These are phyloP conservation scores for Drosophila austrosaltans DNA, from an alignment of 2,888 invertebrate genomes.

Conservation along the genomic window DNA sequence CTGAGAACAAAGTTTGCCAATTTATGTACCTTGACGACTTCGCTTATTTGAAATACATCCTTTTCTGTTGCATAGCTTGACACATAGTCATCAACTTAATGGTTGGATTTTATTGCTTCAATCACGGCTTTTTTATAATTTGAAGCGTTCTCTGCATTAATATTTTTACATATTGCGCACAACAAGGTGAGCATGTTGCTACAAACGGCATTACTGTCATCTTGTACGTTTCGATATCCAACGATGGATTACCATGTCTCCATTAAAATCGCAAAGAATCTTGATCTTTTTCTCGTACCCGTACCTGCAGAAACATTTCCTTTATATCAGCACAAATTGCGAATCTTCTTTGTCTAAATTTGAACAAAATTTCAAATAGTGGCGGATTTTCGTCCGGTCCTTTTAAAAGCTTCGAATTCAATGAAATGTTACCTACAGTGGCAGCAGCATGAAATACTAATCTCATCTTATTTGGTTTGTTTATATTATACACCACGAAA, in stretches of 20 bases:
- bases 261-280: neutral
- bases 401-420: slow-evolving; percentile 19
- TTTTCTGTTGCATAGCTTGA: too few species aligned
- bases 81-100: too few species aligned
- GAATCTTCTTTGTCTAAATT: slow-evolving; percentile 8
- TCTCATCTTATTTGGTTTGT: slow-evolving; percentile 1
- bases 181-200: neutral
- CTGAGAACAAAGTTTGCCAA: too few species aligned
- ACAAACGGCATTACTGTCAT: neutral
- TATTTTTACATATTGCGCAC: neutral
- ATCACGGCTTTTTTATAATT: neutral
- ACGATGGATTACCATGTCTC: neutral
- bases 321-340: neutral
- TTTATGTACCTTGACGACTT: too few species aligned
- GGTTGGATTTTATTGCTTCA: neutral
- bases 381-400: slow-evolving; percentile 27
- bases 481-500: slow-evolving; percentile 1
- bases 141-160: neutral
- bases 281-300: neutral
- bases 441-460: slow-evolving; percentile 14
- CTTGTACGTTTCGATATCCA: neutral
- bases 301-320: neutral
- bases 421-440: slow-evolving; percentile 1
- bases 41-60: too few species aligned
- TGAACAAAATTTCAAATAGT: slow-evolving; percentile 14